Conservation (phyloP, 2,113 vertebrate species). For the Taurulus bubalis region DNA sequence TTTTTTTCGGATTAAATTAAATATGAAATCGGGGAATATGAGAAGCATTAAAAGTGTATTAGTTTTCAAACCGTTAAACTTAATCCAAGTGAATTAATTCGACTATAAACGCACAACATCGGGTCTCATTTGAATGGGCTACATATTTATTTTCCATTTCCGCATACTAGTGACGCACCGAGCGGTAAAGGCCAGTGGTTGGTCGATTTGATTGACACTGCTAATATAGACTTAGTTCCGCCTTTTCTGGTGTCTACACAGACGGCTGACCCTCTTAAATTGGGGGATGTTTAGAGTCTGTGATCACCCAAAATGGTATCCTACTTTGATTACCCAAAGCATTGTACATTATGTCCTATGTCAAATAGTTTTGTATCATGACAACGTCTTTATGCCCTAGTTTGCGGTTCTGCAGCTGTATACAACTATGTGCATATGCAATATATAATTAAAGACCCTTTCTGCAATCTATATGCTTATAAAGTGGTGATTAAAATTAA, state of each 20-base stretch:
- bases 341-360: no score
- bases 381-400: not conserved
- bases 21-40: fast-evolving
- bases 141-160: not conserved
- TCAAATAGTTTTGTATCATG: not conserved
- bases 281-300: not conserved
- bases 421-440: no score
- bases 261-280: not conserved
- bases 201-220: not conserved
- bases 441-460: no score
- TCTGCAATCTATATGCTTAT: no score
- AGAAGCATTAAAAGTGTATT: not conserved
- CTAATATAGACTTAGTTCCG: not conserved
- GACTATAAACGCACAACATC: not conserved
- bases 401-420: no score
- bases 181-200: not conserved
- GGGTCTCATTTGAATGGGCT: not conserved
- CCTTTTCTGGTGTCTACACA: not conserved
- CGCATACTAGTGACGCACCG: not conserved
- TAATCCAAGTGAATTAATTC: not conserved
- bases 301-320: no score
- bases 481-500: no score
- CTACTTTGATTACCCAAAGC: no score
- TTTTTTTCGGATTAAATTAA: not conserved
- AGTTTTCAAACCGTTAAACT: no score